Base-by-base conservation (phyloP, 2,113 vertebrate species). In the Microtus montanus region DNA sequence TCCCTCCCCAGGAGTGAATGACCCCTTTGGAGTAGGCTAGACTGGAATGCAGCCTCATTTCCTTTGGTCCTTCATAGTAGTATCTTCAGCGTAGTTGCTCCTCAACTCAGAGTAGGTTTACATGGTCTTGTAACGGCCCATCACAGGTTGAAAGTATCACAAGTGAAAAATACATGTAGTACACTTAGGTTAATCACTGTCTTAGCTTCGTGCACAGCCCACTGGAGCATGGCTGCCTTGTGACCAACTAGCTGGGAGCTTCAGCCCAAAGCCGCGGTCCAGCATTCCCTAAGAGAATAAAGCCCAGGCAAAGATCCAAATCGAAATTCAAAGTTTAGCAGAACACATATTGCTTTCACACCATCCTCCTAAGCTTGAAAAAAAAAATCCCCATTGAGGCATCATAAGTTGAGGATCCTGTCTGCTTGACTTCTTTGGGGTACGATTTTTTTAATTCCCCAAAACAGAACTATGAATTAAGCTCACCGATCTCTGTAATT, bases 391-490 rank as follows among this genome's bases (percentile, higher is more conserved):
- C 15, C 54, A 68, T n/a, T 28, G 44, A 84, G 26, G 26, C 24
- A 54, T 44, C 19, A 1, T 68, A 70, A 77, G 11, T 47, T 77
- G 30, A 9, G 11, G 11, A 49, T 33, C 24, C 30, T 70, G 12
- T 90, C 9, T 41, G 33, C 73, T 77, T 61, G 26, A 68, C 19
- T 44, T 38, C 24, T 77, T 28, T 84, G 35, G 17, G 33, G 47
- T 89, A 93, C 10, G 41, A 33, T n/a, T 93, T 79, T 90, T 86
- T 96, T 78, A n/a, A 79, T 87, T 4, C 83, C 17, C 38, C 15
- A 68, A 22, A 87, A 89, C 58, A 70, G 73, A n/a, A 26, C 8
- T 33, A 7, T 9, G 47, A 47, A 12, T 70, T 89, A n/a, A 87
- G 61, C 22, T 41, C 52, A 33, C 54, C 12, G 2, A 2, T 49